phyloP scores from a whole-genome alignment of 2,888 invertebrate species.

The Morpho deidamia region DNA sequence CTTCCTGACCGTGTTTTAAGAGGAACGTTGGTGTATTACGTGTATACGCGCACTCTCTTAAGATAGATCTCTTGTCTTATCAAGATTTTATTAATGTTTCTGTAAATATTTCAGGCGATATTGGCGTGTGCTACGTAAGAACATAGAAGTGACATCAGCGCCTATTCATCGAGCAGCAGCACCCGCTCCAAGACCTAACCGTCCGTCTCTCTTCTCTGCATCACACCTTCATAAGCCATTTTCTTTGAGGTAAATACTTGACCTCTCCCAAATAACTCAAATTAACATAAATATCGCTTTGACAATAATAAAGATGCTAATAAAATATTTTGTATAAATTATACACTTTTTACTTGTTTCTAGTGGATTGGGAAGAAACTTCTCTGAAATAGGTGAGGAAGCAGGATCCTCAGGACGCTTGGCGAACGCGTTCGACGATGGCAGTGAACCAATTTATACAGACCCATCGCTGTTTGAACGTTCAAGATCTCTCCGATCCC shows the following conservation, averaged over 20 bases:
- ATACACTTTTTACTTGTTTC: conserved; percentile 24
- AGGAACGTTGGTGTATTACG: too few species aligned
- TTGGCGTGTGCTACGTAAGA: conserved; percentile 87
- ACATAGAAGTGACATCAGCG: conserved; percentile 66
- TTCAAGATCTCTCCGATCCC: conserved; percentile 84
- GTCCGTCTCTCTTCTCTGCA: conserved; percentile 82
- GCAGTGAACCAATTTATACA: conserved; percentile 95
- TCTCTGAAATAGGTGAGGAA: conserved; percentile 62
- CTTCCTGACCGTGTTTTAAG: too few species aligned
- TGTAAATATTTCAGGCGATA: conserved; percentile 78
- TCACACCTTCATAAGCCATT: conserved; percentile 83
- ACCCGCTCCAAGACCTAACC: conserved; percentile 56
- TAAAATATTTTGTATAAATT: background rate
- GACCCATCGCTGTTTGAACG: conserved; percentile 94
- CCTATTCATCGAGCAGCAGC: conserved; percentile 54
- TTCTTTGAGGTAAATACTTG: conserved; percentile 73
- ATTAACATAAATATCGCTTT: too few species aligned
- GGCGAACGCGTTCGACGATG: conserved; percentile 85
- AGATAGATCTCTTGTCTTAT: too few species aligned
- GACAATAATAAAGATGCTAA: too few species aligned
- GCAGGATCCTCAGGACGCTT: conserved; percentile 70
- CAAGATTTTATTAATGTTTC: too few species aligned
- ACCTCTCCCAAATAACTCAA: too few species aligned
- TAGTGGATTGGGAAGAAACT: conserved; percentile 67
- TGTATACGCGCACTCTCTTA: too few species aligned